phyloP scores from a whole-genome alignment of 1,140 invertebrate species.

The Leptopilina boulardi region DNA sequence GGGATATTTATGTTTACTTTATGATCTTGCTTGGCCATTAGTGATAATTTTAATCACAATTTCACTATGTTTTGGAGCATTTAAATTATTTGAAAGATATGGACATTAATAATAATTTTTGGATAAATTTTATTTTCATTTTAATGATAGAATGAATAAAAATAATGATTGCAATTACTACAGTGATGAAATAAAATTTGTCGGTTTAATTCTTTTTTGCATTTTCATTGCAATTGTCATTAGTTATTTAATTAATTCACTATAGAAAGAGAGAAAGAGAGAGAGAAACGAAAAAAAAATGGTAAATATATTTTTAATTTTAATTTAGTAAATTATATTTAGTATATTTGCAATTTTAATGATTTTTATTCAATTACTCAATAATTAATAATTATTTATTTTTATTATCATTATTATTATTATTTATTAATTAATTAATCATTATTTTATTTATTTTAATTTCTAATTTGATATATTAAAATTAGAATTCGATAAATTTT shows the following conservation, averaged over 20 bases:
- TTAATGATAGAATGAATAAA: not conserved
- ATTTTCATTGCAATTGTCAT: not conserved
- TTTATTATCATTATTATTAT: no score
- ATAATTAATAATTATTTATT: no score
- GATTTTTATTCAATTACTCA: no score
- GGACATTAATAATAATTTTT: not conserved
- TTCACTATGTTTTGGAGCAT: constrained; percentile 32
- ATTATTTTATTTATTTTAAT: no score
- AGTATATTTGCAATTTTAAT: not conserved
- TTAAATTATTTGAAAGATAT: not conserved
- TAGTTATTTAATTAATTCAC: not conserved
- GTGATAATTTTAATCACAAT: constrained; percentile 33
- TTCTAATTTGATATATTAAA: no score
- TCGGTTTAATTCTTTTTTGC: not conserved
- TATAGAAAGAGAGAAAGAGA: not conserved
- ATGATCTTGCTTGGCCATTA: constrained; percentile 41
- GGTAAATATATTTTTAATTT: not conserved
- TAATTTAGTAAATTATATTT: not conserved
- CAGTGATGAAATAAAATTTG: not conserved
- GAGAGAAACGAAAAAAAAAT: not conserved
- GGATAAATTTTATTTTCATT: no score
- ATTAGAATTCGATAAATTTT: no score
- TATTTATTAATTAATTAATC: no score
- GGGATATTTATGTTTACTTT: not conserved
- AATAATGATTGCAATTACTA: constrained; percentile 4